Base-by-base conservation (phyloP, 2,797 vertebrate genomes). In the Chelon auratus region DNA sequence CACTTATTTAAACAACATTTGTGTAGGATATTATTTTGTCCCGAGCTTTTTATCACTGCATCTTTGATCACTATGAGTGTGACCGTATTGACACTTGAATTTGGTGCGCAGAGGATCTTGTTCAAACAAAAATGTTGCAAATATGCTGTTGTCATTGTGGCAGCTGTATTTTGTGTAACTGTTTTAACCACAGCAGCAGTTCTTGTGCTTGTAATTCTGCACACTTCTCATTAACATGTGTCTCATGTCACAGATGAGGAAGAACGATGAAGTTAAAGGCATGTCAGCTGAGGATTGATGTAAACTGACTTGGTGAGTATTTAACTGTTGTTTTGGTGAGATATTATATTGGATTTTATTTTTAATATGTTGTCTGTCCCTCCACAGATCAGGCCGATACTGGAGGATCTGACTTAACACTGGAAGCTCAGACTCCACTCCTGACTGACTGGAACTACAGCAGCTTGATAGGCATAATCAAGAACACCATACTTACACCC, bases 231-330 rank as follows among this genome's bases (percentile, higher is more conserved):
- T 3, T 72, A 51, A 63, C 3, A 0, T 20, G 1, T 69, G 3
- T 72, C 11, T 75, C 15, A 0, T 72, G n/a, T 83, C 48, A 14
- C 3, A 92, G 91, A 84, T 92, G 90, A 88, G 88, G 61, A 0
- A 10, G 2, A 78, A 15, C 1, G 84, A 59, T 6, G 78, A 72
- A 15, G 2, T 75, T n/a, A 87, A 78, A 89, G 91, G 90, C 69
- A 67, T 82, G 72, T 26, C 61, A 18, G 58, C 17, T 56, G 60
- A 75, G 20, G 71, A 76, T 17, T 75, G 42, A 75, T 43, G 20
- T 13, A 17, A 56, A 42, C 3, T 39, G 37, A 52, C n/a, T 11
- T 1, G 0, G 83, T 79, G 26, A 81, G 86, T 80, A 33, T 78
- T 6, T 10, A 17, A 26, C n/a, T 37, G 1, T 14, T 17, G 3